Evolutionary conservation across 2,797 vertebrate species (phyloP).

Genomic region (Darevskia mixta): DNA sequence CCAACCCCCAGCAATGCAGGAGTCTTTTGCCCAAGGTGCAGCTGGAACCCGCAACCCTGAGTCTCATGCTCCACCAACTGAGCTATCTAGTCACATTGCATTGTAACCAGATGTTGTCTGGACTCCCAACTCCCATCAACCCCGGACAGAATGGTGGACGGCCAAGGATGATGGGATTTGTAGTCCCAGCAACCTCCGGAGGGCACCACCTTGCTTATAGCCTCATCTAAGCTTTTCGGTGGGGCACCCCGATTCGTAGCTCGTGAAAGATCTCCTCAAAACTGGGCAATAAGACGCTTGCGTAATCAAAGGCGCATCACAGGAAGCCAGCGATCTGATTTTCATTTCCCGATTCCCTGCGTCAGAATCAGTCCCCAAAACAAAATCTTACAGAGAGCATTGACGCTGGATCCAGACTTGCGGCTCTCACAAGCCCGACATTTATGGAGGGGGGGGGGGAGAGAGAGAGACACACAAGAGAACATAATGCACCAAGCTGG

Average conservation of each 20-base stretch:
- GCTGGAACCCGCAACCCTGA: no score
- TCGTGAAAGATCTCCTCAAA: neutral
- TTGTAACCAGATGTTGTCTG: no score
- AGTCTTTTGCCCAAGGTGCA: no score
- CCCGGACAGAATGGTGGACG: no score
- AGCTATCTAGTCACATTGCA: no score
- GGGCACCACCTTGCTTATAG: neutral
- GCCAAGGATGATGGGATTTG: neutral
- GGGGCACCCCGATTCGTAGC: neutral
- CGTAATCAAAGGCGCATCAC: no score
- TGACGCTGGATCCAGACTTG: neutral
- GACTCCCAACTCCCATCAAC: no score
- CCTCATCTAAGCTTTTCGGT: neutral
- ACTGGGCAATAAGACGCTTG: neutral
- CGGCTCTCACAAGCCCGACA: neutral
- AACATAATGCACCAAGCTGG: neutral
- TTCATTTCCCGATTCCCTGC: no score
- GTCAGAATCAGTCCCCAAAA: neutral
- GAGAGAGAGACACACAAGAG: neutral
- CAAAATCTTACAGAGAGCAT: neutral
- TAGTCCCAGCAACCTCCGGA: no score
- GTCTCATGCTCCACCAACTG: no score
- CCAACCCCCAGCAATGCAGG: no score
- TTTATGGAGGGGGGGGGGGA: rapidly evolving
- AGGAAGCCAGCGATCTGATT: no score